Evolutionary conservation across 2,888 invertebrate genomes (phyloP), one percentile per base, ranked within the genome.

Genomic region (Plemyria rubiginata): DNA sequence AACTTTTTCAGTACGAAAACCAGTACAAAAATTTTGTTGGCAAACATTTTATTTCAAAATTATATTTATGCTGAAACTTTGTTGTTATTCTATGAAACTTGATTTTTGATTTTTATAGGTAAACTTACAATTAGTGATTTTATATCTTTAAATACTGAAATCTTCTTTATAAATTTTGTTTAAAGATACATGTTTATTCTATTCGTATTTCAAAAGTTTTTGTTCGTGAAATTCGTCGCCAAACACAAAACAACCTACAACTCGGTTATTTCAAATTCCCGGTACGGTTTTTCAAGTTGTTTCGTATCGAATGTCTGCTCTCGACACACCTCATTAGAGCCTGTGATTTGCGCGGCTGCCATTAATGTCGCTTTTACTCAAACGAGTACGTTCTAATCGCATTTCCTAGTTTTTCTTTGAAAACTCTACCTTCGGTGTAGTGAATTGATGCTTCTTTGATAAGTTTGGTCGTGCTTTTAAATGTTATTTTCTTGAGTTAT

Each of bases 241-340:
- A 16, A 28, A 29, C 12, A 40, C 4, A 15, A 59, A 46, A 48
- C 12, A 36, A 46, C 12, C 40, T 29, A 45, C 46, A 38, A 52
- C 15, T 53, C 48, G 8, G 43, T 50, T 54, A 38, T 43, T 22
- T 13, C 32, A 49, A 60, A 50, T 41, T 40, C 38, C 15, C 15
- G 79, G 84, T 63, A 87, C 62, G 59, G 65, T 60, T 67, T 75
- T 74, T 78, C 84, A 84, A 86, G 80, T 87, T 80, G 80, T 79
- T 60, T 68, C 62, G 48, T 50, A 54, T 60, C 49, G 48, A 48
- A 45, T 43, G 54, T 36, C 48, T 53, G 50, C 50, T 22, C 54
- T 54, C 32, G 41, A 32, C 61, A 61, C 61, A 63, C 65, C 63
- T 65, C 66, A 66, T 68, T 68, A 68, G 65, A 56, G 54, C 32